Evolutionary conservation across 2,113 vertebrate species (phyloP).

Genomic region (Dicerorhinus sumatrensis): DNA sequence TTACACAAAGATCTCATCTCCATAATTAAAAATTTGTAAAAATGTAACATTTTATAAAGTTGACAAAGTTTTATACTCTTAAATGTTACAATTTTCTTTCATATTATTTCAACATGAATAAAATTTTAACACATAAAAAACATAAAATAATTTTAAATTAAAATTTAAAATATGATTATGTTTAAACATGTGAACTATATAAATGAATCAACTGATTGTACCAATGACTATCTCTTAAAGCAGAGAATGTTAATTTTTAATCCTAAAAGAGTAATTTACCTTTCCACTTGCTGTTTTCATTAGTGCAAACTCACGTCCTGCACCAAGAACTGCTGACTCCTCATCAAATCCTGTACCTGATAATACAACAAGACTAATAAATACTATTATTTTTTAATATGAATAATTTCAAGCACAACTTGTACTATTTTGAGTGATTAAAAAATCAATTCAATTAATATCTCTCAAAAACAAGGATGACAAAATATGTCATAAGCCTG

Average conservation of each 20-base stretch:
- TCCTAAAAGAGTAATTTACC: conserved; percentile 86
- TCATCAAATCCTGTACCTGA: conserved; percentile 99
- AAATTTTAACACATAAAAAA: background rate
- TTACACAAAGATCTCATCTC: background rate
- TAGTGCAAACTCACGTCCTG: conserved; percentile 98
- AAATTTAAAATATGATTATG: conserved; percentile 11
- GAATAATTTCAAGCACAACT: background rate
- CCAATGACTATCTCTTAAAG: background rate
- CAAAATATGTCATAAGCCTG: background rate
- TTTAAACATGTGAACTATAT: conserved; percentile 13
- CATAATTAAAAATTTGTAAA: conserved; percentile 49
- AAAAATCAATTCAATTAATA: conserved; percentile 2
- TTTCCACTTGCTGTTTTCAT: conserved; percentile 99
- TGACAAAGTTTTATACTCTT: background rate
- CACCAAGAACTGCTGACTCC: conserved; percentile 96
- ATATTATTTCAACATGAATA: conserved; percentile 37
- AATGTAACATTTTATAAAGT: background rate
- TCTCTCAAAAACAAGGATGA: conserved; percentile 20
- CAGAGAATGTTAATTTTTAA: conserved; percentile 25
- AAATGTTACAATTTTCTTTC: conserved; percentile 12
- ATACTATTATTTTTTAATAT: background rate
- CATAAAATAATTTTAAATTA: conserved; percentile 20
- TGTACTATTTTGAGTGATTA: background rate
- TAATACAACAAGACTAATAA: conserved; percentile 64
- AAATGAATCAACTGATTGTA: background rate